Evolutionary conservation across 30 jellyfish, hydroid and myxozoan species (phyloP).

Genomic region (Aurelia coerulea): DNA sequence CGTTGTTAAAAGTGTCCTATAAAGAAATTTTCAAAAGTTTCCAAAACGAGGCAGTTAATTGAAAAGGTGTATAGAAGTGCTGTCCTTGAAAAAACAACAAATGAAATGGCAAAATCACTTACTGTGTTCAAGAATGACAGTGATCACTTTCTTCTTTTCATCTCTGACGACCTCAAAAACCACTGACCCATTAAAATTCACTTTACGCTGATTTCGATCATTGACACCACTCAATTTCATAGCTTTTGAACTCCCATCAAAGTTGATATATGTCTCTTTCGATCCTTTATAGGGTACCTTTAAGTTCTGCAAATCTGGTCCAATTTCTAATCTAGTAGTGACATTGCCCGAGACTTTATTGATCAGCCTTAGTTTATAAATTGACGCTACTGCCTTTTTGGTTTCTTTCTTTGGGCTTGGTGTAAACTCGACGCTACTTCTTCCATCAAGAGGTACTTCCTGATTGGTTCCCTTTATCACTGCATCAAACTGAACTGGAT

Average conservation of each 20-base stretch:
- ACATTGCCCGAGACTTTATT: slow-evolving; percentile 52
- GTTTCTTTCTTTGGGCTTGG: slow-evolving; percentile 19
- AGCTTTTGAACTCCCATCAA: background rate
- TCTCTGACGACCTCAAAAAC: slow-evolving; percentile 1
- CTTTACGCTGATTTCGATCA: slow-evolving; percentile 14
- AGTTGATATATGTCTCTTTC: background rate
- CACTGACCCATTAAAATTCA: slow-evolving; percentile 11
- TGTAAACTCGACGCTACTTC: slow-evolving; percentile 6
- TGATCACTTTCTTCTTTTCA: background rate
- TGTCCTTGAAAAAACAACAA: too few species aligned
- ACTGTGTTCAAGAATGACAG: slow-evolving; percentile 39
- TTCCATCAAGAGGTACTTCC: slow-evolving; percentile 25
- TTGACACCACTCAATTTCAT: slow-evolving; percentile 29
- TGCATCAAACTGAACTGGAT: slow-evolving; percentile 17
- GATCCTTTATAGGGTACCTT: slow-evolving; percentile 25
- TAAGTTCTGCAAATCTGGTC: slow-evolving; percentile 20
- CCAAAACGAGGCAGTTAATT: too few species aligned
- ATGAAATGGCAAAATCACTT: background rate
- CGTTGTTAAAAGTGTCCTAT: too few species aligned
- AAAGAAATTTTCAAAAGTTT: too few species aligned
- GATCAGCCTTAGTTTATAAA: slow-evolving; percentile 13
- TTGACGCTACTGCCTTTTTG: background rate
- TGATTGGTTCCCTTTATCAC: slow-evolving; percentile 5
- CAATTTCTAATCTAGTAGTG: background rate
- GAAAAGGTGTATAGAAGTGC: too few species aligned